phyloP scores from a whole-genome alignment of 2,797 vertebrate species.

The Nannoperca obscura region DNA sequence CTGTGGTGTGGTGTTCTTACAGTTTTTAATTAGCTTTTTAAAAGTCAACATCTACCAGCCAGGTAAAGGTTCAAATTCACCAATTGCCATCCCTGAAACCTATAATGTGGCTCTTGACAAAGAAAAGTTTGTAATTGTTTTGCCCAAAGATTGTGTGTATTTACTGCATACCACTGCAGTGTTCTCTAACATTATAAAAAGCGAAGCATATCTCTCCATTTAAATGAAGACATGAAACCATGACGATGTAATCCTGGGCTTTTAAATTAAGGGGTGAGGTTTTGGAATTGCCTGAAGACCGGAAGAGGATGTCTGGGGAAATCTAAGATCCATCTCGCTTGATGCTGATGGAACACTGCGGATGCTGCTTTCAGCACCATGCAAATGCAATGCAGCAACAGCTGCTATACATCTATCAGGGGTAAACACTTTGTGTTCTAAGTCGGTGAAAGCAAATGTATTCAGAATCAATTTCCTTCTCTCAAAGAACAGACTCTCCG shows the following conservation, averaged over 20 bases:
- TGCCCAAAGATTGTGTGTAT: background rate
- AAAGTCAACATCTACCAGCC: no score
- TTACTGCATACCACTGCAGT: background rate
- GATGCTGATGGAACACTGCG: background rate
- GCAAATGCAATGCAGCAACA: slow-evolving; percentile 51
- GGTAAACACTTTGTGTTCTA: slow-evolving; percentile 47
- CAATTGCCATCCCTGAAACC: background rate
- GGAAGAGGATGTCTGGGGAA: slow-evolving; percentile 47
- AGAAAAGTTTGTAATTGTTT: background rate
- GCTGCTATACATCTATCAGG: slow-evolving; percentile 54
- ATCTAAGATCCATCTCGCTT: slow-evolving; percentile 31
- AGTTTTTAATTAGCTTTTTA: background rate
- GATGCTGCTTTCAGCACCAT: slow-evolving; percentile 39
- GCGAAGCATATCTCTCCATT: background rate
- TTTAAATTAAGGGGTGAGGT: slow-evolving; percentile 28
- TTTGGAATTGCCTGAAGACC: slow-evolving; percentile 41
- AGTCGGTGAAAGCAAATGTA: slow-evolving; percentile 37
- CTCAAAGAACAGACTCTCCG: slow-evolving; percentile 50
- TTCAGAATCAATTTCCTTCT: slow-evolving; percentile 59
- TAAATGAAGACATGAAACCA: slow-evolving; percentile 27
- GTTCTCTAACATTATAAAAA: slow-evolving; percentile 13
- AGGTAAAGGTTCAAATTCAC: no score
- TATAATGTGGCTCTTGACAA: background rate
- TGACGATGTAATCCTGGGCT: background rate
- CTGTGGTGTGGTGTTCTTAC: background rate